These are phyloP conservation scores for Megalopta genalis DNA, from an alignment of 1,140 invertebrate genomes.

Conservation along the genomic window DNA sequence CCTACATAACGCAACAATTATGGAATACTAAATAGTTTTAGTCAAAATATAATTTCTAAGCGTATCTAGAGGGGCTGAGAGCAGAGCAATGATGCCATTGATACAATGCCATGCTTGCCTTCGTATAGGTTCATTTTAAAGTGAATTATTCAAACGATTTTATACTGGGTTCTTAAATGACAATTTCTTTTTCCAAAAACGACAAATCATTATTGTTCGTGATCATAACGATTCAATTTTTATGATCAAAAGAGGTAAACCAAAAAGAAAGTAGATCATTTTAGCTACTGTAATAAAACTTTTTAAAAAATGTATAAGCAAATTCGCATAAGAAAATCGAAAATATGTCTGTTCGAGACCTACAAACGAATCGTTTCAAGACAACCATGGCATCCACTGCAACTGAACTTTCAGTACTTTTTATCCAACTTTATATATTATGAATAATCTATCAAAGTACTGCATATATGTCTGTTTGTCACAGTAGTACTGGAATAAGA, in stretches of 20 bases:
- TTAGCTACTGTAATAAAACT: too few relatives aligned
- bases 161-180: neutral
- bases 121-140: neutral
- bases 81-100: constrained; percentile 49
- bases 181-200: neutral
- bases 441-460: constrained; percentile 38
- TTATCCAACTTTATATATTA: constrained; percentile 13
- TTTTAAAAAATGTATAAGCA: too few relatives aligned
- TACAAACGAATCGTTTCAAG: constrained; percentile 1
- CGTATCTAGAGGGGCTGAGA: constrained; percentile 50
- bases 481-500: constrained; percentile 36
- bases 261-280: too few relatives aligned
- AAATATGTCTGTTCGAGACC: neutral
- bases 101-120: constrained; percentile 38
- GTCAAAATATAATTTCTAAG: constrained; percentile 34
- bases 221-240: too few relatives aligned
- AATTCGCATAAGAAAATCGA: too few relatives aligned
- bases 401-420: constrained; percentile 37
- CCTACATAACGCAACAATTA: constrained; percentile 30
- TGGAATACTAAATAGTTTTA: constrained; percentile 28
- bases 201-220: neutral
- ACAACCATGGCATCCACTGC: constrained; percentile 36
- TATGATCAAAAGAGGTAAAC: too few relatives aligned
- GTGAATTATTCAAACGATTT: neutral
- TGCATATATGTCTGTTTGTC: constrained; percentile 25